Conservation (phyloP, 2,797 vertebrate genomes). For the Nyctalus aviator region DNA sequence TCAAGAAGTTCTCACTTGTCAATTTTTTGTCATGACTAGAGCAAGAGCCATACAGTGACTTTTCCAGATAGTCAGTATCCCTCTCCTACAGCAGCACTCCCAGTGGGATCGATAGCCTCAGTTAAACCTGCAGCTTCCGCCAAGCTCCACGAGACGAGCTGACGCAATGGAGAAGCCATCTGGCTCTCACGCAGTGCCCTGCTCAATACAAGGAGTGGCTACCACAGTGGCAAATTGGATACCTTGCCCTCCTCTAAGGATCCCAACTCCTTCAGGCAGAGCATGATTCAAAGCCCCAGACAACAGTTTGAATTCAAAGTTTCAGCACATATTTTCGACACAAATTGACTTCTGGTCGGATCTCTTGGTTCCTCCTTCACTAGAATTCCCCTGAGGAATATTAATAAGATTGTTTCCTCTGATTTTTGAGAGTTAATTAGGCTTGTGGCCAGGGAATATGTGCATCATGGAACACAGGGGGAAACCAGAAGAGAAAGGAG, state of each 20-base stretch:
- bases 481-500: constrained; percentile 52
- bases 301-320: not conserved
- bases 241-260: not conserved
- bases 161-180: not conserved
- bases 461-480: constrained; percentile 52
- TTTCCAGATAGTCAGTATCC: not conserved
- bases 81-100: not conserved
- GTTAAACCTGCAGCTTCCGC: not conserved
- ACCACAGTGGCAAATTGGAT: not conserved
- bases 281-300: not conserved
- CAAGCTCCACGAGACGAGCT: not conserved
- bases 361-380: not conserved
- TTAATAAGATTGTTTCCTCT: constrained; percentile 69
- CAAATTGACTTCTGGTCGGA: constrained; percentile 26
- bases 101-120: not conserved
- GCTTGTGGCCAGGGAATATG: constrained; percentile 63
- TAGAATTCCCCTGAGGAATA: constrained; percentile 59
- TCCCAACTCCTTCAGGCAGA: not conserved
- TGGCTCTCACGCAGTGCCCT: not conserved
- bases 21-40: not conserved
- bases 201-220: not conserved
- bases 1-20: not conserved
- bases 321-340: constrained; percentile 28
- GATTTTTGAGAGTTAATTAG: constrained; percentile 80
- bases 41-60: not conserved